Evolutionary conservation across 2,113 vertebrate species (phyloP), one percentile per base, ranked within the genome.

Genomic region (Brachyhypopomus gauderio): DNA sequence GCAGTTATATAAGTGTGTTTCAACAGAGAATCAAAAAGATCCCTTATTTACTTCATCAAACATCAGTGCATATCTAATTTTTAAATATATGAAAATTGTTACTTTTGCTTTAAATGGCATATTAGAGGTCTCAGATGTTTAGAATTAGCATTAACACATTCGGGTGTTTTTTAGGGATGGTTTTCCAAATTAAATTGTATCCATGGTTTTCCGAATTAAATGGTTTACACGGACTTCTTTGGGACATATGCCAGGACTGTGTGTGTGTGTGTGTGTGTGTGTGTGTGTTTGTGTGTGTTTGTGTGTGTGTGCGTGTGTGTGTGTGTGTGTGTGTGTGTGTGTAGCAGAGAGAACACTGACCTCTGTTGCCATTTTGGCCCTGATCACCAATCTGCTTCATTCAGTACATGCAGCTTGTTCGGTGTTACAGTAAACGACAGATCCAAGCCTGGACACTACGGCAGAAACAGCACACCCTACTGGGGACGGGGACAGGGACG

Each of bases 341-440:
- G 30, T 34, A 78, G 41, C 41, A 41, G 5, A 77, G 27, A 72
- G 63, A 34, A 78, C 59, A 77, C 63, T 85, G 60, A 75, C 38
- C 14, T 62, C 22, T 36, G 48, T 59, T 72, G 62, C 58, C 75
- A 41, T 79, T 41, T 11, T 30, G 23, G 66, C n/a, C 82, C 52
- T 91, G 90, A 90, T 90, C 89, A 41, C 81, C 75, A 67, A 60
- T 55, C 77, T 64, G 83, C 17, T 62, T 87, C 86, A 85, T 93
- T 92, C 84, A 76, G 82, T 56, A 87, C 80, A 87, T 86, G 80
- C 85, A 83, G 84, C 85, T 82, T 79, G 80, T 85, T 91, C 89
- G 92, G 92, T 91, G 90, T 92, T 90, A 85, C 85, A 83, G 75
- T 86, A 84, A 90, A 88, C 87, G 83, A 82, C 87, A 84, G 81